phyloP scores from a whole-genome alignment of 2,113 vertebrate genomes.

The Crotophaga sulcirostris region DNA sequence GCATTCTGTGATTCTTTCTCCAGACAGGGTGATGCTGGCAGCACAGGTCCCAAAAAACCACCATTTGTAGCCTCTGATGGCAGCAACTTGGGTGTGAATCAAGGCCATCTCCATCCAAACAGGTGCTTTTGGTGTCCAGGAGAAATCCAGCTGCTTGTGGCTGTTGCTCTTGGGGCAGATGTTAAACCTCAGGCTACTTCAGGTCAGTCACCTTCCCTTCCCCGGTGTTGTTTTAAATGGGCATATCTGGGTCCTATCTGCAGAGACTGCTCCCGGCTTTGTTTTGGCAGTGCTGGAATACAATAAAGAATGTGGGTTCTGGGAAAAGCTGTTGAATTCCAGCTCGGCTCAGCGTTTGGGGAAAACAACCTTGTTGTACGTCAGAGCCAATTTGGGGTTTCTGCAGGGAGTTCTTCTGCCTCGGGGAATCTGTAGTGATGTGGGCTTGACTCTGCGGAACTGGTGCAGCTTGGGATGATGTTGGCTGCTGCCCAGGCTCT shows the following conservation, averaged over 20 bases:
- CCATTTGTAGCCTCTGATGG: neutral
- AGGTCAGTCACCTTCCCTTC: neutral
- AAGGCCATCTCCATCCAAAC: neutral
- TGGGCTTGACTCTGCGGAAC: neutral
- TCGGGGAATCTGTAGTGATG: neutral
- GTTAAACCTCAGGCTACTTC: neutral
- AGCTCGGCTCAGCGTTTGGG: neutral
- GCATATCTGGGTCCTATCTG: neutral
- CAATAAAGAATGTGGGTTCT: neutral
- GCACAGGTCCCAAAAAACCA: neutral
- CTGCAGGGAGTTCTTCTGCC: constrained; percentile 10
- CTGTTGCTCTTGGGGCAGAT: neutral
- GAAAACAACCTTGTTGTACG: neutral
- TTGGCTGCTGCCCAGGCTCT: neutral
- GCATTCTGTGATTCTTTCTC: neutral
- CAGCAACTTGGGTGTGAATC: neutral
- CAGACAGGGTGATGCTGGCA: neutral
- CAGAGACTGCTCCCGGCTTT: neutral
- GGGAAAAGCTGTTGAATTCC: neutral
- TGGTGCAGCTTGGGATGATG: neutral
- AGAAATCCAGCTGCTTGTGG: neutral
- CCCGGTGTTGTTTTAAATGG: fast-evolving
- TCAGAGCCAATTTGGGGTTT: neutral
- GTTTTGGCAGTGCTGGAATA: neutral
- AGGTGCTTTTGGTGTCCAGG: neutral